Base-by-base conservation (phyloP, 1,140 invertebrate genomes). In the Trachelipus rathkii region DNA sequence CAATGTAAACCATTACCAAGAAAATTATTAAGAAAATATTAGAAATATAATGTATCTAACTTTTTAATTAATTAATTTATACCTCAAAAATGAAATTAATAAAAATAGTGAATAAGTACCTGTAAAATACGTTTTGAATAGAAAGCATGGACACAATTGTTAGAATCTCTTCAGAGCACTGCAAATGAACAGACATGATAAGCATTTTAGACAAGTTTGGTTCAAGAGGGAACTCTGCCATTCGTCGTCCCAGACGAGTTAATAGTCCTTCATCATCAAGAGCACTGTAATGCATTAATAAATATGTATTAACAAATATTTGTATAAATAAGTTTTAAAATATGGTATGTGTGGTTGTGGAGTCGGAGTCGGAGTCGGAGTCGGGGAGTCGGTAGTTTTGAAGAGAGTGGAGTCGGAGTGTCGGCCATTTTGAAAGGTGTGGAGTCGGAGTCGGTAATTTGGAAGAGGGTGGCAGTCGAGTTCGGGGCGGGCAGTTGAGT, bases 131-230 rank as follows among this genome's bases (percentile, higher is more conserved):
- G 87, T 99, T 98, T 84, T 99, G 96, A 0, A 99, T 96, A 73
- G 95, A 97, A 7, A 99, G 87, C 97, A 99, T 99, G 0, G 96
- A 98, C 0, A 99, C 97, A 74, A 99, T 95, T 0, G 98, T 99
- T 0, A 99, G 87, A 74, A 99, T 94, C 87, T 99, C 98, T 85
- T 99, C 98, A 1, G 95, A 97, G 83, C 97, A 99, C 79, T 95
- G 93, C n/a, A 99, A 86, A 44, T 98, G 94, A 0, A 99, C 97
- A 0, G 96, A 98, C 96, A 99, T 99, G 67, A 99, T 99, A 0
- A 99, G 87, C 90, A 99, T 97, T 87, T 99, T 99, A 0, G 96
- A 96, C n/a, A 99, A 87, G 86, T 96, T 97, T 0, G 98, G 98
- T 83, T 99, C 98, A 67, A 99, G 85, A 0, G 98, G 98, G 84